phyloP scores from a whole-genome alignment of 2,113 vertebrate genomes.

The Rutilus rutilus region DNA sequence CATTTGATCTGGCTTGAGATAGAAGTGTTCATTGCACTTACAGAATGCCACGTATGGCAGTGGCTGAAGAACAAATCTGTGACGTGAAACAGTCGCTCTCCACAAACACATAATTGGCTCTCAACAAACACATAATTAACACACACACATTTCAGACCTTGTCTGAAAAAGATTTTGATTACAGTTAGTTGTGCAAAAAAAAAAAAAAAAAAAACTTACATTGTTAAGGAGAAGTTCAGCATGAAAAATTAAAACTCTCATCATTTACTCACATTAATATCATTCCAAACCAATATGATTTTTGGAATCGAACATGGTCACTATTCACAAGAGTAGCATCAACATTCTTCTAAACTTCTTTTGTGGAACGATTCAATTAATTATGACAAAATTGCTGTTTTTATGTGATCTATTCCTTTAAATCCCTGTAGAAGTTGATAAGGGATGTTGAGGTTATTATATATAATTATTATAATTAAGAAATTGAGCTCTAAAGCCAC shows the following conservation, averaged over 20 bases:
- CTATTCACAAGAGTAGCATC: not conserved
- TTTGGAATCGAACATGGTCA: not conserved
- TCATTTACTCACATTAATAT: no score
- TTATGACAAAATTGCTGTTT: not conserved
- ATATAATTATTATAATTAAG: not conserved
- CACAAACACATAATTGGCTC: constrained; percentile 56
- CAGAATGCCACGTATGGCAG: constrained; percentile 46
- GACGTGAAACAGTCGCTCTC: constrained; percentile 61
- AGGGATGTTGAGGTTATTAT: not conserved
- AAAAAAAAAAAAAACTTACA: no score
- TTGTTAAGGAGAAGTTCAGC: no score
- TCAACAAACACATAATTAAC: constrained; percentile 50
- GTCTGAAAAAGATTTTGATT: not conserved
- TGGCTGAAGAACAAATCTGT: constrained; percentile 65
- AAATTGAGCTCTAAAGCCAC: not conserved
- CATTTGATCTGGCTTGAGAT: not conserved
- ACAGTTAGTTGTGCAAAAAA: not conserved
- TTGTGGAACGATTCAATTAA: not conserved
- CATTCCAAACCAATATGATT: not conserved
- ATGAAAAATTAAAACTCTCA: no score
- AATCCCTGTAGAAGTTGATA: not conserved
- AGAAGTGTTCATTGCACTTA: constrained; percentile 65
- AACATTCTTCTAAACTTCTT: not conserved
- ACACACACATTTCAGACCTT: constrained; percentile 58
- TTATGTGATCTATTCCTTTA: not conserved